Evolutionary conservation across 2,888 invertebrate species (phyloP).

Genomic region (Cantharis lateralis): DNA sequence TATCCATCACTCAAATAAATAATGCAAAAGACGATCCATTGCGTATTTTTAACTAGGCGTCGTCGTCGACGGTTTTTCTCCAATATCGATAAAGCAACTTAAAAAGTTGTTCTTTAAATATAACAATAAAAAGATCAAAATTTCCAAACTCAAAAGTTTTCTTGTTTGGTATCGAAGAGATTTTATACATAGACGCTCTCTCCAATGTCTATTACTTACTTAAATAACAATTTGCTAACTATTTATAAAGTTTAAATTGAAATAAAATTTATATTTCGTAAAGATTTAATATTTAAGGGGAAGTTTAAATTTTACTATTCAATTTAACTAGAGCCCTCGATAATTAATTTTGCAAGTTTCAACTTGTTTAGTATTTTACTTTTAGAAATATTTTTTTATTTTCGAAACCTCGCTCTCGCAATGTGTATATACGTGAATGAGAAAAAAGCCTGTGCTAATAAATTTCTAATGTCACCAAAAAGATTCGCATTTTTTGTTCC

Average conservation of each 20-base stretch:
- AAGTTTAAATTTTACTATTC: not conserved
- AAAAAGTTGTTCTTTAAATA: slow-evolving; percentile 3
- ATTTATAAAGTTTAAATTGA: slow-evolving; percentile 19
- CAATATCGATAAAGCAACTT: not conserved
- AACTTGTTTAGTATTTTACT: not conserved
- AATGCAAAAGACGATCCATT: slow-evolving; percentile 4
- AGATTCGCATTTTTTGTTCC: not conserved
- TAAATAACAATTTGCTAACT: slow-evolving; percentile 13
- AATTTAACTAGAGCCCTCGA: not conserved
- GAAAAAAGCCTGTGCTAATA: not conserved
- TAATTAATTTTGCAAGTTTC: not conserved
- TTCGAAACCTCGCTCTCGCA: not conserved
- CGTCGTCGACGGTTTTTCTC: not conserved
- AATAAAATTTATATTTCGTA: slow-evolving; percentile 6
- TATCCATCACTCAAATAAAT: slow-evolving; percentile 4
- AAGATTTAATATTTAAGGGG: not conserved
- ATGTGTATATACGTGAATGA: not conserved
- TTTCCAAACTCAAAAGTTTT: slow-evolving; percentile 10
- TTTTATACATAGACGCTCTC: slow-evolving; percentile 4
- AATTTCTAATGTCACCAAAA: not conserved
- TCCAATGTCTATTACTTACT: slow-evolving; percentile 12
- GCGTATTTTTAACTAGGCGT: not conserved
- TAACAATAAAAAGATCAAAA: not conserved
- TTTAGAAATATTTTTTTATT: not conserved
- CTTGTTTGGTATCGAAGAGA: slow-evolving; percentile 3